A percentile compares a stretch with the other conserved stretches of the same genome.
phyloP scores from a whole-genome alignment of 2,888 invertebrate genomes.

The Callosobruchus maculatus region DNA sequence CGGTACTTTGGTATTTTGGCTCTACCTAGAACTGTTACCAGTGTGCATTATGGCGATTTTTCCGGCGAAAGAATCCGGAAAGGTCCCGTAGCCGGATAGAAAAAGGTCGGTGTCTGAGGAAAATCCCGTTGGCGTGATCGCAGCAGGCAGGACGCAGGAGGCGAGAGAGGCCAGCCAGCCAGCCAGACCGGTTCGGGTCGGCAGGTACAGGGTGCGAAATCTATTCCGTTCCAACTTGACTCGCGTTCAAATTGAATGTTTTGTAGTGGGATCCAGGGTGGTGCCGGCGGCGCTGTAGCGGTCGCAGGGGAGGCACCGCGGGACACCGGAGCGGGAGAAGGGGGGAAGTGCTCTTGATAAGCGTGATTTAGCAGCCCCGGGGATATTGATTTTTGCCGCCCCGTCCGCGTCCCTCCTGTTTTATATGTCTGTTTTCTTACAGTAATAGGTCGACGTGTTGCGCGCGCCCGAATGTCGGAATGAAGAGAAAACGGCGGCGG shows the following conservation, averaged over 20 bases:
- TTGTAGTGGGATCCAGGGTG: constrained; percentile 48
- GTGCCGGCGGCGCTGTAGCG: constrained; percentile 25
- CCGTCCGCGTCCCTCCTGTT: constrained; percentile 51
- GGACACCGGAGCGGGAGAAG: constrained; percentile 27
- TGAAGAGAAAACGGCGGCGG: constrained; percentile 46
- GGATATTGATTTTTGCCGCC: constrained; percentile 58
- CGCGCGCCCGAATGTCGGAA: constrained; percentile 49
- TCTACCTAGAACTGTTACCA: no score
- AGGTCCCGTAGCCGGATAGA: constrained; percentile 4
- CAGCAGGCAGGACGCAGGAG: not conserved
- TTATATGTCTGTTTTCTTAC: constrained; percentile 57
- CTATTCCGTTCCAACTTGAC: constrained; percentile 59
- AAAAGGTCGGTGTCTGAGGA: not conserved
- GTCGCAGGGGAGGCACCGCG: constrained; percentile 44
- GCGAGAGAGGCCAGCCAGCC: constrained; percentile 5
- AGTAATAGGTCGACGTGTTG: constrained; percentile 53
- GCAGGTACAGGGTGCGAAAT: constrained; percentile 50
- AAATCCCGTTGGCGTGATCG: constrained; percentile 29
- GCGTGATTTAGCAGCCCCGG: constrained; percentile 76
- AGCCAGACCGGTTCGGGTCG: constrained; percentile 13
- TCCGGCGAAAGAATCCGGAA: not conserved
- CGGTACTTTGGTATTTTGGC: no score
- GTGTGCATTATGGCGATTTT: no score
- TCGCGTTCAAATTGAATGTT: constrained; percentile 60
- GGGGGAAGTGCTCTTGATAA: constrained; percentile 55